phyloP scores from a whole-genome alignment of 2,797 vertebrate genomes.

The Kryptolebias ocellatus region DNA sequence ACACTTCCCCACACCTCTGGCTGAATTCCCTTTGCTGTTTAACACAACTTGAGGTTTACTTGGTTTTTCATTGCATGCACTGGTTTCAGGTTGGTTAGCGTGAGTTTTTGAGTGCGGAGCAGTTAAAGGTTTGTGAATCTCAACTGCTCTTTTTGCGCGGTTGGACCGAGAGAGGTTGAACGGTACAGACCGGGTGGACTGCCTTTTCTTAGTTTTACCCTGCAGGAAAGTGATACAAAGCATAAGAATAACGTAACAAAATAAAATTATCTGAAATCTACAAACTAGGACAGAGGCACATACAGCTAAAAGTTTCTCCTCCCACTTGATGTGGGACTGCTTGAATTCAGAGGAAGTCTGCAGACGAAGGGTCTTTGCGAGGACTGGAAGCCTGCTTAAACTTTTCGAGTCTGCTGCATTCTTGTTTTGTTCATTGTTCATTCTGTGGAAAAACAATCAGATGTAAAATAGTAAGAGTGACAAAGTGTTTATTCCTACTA shows the following conservation, averaged over 20 bases:
- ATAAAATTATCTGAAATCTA: background rate
- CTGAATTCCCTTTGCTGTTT: constrained; percentile 10
- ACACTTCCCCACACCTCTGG: constrained; percentile 1
- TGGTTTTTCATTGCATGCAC: constrained; percentile 14
- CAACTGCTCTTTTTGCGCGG: constrained; percentile 28
- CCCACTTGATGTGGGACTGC: constrained; percentile 70
- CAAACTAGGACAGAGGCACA: constrained; percentile 28
- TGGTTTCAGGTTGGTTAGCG: constrained; percentile 27
- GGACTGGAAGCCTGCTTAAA: constrained; percentile 83
- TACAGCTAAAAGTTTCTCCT: constrained; percentile 78
- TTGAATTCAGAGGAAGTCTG: constrained; percentile 55
- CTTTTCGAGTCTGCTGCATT: constrained; percentile 67
- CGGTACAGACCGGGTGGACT: constrained; percentile 77
- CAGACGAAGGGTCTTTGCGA: constrained; percentile 70
- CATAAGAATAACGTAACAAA: background rate
- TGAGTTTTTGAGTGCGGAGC: constrained; percentile 18
- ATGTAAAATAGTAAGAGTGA: background rate
- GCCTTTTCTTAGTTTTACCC: constrained; percentile 79
- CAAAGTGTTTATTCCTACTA: no score
- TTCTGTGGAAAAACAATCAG: constrained; percentile 51
- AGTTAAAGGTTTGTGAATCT: constrained; percentile 22
- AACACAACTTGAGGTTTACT: constrained; percentile 9
- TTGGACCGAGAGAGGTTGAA: constrained; percentile 77
- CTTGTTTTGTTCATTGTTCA: constrained; percentile 69
- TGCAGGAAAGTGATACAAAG: constrained; percentile 41